Evolutionary conservation across 1,140 invertebrate genomes (phyloP).

Genomic region (Drosophila gunungcola): DNA sequence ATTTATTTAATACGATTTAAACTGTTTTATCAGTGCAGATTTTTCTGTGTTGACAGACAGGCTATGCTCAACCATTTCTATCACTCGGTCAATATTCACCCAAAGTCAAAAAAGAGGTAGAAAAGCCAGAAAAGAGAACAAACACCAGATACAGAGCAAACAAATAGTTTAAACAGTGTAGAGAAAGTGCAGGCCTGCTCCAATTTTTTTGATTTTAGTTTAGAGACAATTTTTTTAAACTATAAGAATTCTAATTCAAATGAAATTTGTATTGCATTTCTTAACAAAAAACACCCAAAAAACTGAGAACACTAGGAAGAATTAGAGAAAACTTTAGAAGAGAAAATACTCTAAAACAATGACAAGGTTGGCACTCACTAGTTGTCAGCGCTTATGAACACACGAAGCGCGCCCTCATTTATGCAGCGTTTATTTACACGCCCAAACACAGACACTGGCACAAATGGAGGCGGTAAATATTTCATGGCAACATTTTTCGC

Average conservation of each 20-base stretch:
- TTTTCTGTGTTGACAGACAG: conserved; percentile 9
- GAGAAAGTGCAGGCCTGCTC: neutral
- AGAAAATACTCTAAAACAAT: conserved; percentile 22
- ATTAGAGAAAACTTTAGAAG: neutral
- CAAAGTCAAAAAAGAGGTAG: conserved; percentile 12
- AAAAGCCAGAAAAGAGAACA: neutral
- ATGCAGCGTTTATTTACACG: conserved; percentile 59
- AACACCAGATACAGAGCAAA: neutral
- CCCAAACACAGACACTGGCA: conserved; percentile 11
- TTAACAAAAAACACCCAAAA: neutral
- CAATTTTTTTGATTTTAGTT: neutral
- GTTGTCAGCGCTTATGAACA: conserved; percentile 55
- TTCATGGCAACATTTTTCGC: conserved; percentile 40
- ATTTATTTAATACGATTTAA: conserved; percentile 2
- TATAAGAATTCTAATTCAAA: no score
- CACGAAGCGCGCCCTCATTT: conserved; percentile 55
- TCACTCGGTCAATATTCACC: conserved; percentile 18
- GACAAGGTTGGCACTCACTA: conserved; percentile 40
- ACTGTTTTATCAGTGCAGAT: conserved; percentile 3
- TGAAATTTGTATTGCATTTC: no score
- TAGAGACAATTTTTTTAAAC: neutral
- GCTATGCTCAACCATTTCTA: conserved; percentile 1
- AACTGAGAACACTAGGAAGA: neutral
- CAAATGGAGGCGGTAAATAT: conserved; percentile 47
- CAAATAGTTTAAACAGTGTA: neutral